Conservation (phyloP, 2,888 invertebrate species). For the Drosophila pseudotakahashii region DNA sequence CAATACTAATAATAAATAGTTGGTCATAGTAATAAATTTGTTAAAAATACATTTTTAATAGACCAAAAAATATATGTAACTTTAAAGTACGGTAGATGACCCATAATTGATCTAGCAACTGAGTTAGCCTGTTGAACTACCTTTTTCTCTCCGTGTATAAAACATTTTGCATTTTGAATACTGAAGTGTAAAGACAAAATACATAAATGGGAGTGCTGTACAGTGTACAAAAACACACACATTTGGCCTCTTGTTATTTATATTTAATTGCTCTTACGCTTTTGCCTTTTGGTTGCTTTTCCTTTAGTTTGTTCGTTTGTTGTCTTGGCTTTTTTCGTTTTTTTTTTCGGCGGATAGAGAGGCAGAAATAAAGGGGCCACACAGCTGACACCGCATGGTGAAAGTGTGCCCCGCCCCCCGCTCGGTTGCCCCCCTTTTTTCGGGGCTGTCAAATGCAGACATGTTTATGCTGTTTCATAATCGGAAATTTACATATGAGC, state of each 20-base stretch:
- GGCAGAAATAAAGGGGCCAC: constrained; percentile 51
- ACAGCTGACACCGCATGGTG: constrained; percentile 70
- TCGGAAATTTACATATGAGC: constrained; percentile 63
- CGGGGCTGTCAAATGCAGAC: constrained; percentile 40
- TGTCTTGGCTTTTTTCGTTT: constrained; percentile 43
- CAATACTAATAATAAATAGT: too few species aligned
- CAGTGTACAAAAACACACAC: constrained; percentile 3
- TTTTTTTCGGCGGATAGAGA: constrained; percentile 22
- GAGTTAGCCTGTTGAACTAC: background rate
- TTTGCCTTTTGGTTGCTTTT: constrained; percentile 45
- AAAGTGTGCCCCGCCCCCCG: constrained; percentile 53
- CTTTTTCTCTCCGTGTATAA: constrained; percentile 7
- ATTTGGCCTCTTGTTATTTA: constrained; percentile 18
- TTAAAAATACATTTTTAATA: too few species aligned
- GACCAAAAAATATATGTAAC: too few species aligned
- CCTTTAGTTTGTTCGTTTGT: constrained; percentile 52
- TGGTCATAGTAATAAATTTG: too few species aligned
- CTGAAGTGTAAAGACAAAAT: constrained; percentile 12
- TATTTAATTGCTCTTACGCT: constrained; percentile 47
- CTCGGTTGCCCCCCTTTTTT: background rate
- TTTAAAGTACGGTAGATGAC: background rate
- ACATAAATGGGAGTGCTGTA: constrained; percentile 27
- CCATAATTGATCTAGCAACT: background rate
- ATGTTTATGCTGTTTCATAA: constrained; percentile 71
- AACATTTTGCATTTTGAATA: constrained; percentile 26